Evolutionary conservation across 2,888 invertebrate genomes (phyloP).

Genomic region (Xanthia icteritia): DNA sequence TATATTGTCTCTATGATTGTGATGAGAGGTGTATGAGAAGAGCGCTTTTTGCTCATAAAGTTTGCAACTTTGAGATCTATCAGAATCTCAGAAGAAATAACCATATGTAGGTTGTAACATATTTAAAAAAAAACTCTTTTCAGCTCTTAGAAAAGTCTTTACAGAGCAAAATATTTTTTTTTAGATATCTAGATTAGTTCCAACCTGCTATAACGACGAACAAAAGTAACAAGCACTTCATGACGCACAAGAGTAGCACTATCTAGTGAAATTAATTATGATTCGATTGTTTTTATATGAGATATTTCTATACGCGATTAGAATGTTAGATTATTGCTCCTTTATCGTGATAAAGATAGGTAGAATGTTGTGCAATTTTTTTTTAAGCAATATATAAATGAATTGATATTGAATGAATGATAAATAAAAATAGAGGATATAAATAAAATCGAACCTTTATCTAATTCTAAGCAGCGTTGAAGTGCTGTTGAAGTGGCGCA

Average conservation of each 20-base stretch:
- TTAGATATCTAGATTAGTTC: not conserved
- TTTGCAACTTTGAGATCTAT: not conserved
- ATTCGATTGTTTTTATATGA: slow-evolving; percentile 3
- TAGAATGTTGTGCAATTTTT: not conserved
- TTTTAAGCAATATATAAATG: not conserved
- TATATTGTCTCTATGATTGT: not conserved
- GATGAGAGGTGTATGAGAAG: too few relatives aligned
- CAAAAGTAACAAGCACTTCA: slow-evolving; percentile 52
- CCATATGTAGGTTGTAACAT: not conserved
- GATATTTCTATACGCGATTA: slow-evolving; percentile 25
- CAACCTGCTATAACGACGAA: slow-evolving; percentile 50
- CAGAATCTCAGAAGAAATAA: not conserved
- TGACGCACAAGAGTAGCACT: slow-evolving; percentile 11
- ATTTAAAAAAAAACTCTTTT: too few relatives aligned
- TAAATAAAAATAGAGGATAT: too few relatives aligned
- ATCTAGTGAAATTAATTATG: slow-evolving; percentile 11
- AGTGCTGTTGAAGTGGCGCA: too few relatives aligned
- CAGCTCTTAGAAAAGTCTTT: not conserved
- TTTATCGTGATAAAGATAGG: slow-evolving; percentile 7
- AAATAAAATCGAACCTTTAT: too few relatives aligned
- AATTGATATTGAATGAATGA: not conserved
- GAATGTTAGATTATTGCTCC: slow-evolving; percentile 26
- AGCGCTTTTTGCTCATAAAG: not conserved
- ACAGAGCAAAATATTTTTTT: not conserved
- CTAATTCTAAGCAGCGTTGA: too few relatives aligned